phyloP scores from a whole-genome alignment of 2,113 vertebrate species.

The Alethe castanea region DNA sequence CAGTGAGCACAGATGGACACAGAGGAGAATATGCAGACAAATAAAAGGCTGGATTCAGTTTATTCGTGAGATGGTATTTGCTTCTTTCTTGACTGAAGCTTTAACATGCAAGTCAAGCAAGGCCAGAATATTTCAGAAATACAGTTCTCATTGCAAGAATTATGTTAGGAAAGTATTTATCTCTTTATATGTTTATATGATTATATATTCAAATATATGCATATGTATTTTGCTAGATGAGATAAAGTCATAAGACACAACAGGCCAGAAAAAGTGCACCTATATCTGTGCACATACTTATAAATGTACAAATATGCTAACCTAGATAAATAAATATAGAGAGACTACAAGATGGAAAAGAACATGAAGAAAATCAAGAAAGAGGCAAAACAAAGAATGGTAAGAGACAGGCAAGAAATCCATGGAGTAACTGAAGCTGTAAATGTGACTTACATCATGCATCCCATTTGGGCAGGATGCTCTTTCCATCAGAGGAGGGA shows the following conservation, averaged over 20 bases:
- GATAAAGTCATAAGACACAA: not conserved
- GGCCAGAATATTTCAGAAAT: not conserved
- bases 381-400: not conserved
- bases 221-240: not conserved
- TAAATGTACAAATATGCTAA: not conserved
- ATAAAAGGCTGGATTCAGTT: not conserved
- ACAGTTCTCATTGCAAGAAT: not conserved
- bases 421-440: not conserved
- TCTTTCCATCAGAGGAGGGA: not conserved
- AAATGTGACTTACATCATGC: not conserved
- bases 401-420: not conserved
- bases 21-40: not conserved
- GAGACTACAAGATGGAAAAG: not conserved
- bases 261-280: not conserved
- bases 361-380: not conserved
- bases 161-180: not conserved
- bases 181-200: not conserved
- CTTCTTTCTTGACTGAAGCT: not conserved
- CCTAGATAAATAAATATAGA: not conserved
- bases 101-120: not conserved
- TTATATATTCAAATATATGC: not conserved
- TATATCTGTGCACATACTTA: not conserved
- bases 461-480: not conserved
- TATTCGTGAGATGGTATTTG: not conserved
- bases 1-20: not conserved